A percentile compares a stretch with the other conserved stretches of the same genome.
Conservation (phyloP, 2,113 vertebrate genomes). For the Antechinus flavipes region DNA sequence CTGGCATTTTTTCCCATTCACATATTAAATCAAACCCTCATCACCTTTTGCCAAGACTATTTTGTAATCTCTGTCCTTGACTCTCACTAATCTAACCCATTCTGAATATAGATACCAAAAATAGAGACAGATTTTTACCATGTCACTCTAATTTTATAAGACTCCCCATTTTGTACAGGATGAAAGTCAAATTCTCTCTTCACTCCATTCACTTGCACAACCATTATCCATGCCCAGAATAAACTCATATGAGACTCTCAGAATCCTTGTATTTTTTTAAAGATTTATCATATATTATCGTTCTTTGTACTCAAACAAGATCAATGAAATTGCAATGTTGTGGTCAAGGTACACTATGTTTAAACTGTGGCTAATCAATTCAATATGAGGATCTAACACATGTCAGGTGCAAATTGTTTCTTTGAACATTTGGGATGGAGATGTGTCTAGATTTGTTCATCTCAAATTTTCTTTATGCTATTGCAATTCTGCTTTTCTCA, state of each 20-base stretch:
- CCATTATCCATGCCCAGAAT: background rate
- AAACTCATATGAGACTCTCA: background rate
- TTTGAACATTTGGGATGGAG: background rate
- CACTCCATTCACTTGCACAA: background rate
- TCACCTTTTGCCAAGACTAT: background rate
- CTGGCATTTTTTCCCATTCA: background rate
- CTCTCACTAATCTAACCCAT: background rate
- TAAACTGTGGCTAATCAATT: background rate
- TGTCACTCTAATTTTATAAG: background rate
- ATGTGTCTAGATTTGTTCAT: background rate
- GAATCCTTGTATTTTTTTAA: background rate
- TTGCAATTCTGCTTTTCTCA: background rate
- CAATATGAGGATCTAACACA: background rate
- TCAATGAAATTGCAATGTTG: too few relatives aligned
- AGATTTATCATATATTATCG: background rate
- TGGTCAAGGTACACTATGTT: too few relatives aligned
- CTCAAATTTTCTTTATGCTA: background rate
- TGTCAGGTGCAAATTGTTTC: background rate
- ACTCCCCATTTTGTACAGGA: background rate
- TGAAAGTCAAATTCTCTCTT: background rate
- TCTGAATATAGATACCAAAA: background rate
- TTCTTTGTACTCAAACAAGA: background rate
- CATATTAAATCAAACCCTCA: background rate
- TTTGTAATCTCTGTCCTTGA: background rate
- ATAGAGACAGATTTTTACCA: background rate